phyloP scores from a whole-genome alignment of 2,797 vertebrate species.

The Podargus strigoides region DNA sequence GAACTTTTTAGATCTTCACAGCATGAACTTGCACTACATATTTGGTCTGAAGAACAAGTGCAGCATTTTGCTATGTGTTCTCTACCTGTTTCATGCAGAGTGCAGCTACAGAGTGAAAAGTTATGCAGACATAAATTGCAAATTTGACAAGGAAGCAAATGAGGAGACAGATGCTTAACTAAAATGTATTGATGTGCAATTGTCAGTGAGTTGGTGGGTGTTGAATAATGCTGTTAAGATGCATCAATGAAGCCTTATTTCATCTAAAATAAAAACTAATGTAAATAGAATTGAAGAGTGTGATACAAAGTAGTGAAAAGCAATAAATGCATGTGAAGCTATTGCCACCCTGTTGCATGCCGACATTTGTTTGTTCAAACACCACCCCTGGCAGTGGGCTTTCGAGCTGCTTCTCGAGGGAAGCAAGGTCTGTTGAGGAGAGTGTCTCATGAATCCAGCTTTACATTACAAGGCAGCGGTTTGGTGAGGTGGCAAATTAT shows the following conservation, averaged over 20 bases:
- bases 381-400: background rate
- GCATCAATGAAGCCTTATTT: constrained; percentile 25
- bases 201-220: constrained; percentile 58
- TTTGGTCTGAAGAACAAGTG: constrained; percentile 64
- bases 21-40: constrained; percentile 73
- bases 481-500: background rate
- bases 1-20: constrained; percentile 65
- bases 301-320: constrained; percentile 7
- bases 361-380: background rate
- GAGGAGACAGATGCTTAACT: constrained; percentile 68
- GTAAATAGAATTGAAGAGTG: constrained; percentile 10
- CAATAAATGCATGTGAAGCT: background rate
- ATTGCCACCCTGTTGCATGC: background rate
- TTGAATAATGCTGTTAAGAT: constrained; percentile 43
- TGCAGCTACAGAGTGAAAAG: constrained; percentile 74
- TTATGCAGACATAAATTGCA: constrained; percentile 78
- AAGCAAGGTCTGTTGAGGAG: background rate
- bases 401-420: background rate
- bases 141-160: constrained; percentile 73
- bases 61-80: constrained; percentile 60
- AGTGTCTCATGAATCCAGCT: background rate
- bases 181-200: constrained; percentile 59
- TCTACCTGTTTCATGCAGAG: constrained; percentile 70
- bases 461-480: background rate
- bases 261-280: constrained; percentile 15